Base-by-base conservation (phyloP, 1,140 invertebrate genomes). In the Mya arenaria region DNA sequence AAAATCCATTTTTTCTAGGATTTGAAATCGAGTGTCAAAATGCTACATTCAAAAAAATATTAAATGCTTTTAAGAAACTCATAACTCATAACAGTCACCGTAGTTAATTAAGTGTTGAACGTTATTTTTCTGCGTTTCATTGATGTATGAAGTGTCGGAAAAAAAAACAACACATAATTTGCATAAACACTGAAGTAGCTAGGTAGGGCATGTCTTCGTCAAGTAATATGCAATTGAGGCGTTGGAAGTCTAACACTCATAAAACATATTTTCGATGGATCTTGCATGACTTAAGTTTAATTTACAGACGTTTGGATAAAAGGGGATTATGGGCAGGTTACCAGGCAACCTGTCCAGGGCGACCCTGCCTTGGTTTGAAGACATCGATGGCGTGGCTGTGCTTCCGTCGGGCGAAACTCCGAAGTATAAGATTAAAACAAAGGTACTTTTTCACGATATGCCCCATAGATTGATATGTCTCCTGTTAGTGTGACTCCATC, bases 231-330 rank as follows among this genome's bases (percentile, higher is more conserved):
- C 23, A 58, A 28, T 41, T 74, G 32, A 55, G 52, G 0, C 23
- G 71, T 6, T 73, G 71, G 71, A 10, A 13, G 1, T 73, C 71
- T 28, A 25, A 73, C 19, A 19, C 48, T n/a, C 60, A 37, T 25
- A 56, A 58, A 28, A 30, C 41, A 4, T 73, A 73, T 41, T 25
- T 73, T 30, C 10, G 60, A 4, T 56, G 28, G 19, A 6, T 6
- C n/a, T 28, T 23, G 55, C n/a, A 56, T 13, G 10, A 13, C n/a
- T 13, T 48, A 48, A n/a, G 10, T n/a, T 48, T n/a, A 48, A 48
- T 13, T 13, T 48, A 48, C 32, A 73, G 71, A 73, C 39, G 44
- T 73, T 23, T 73, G 71, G 71, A 28, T 58, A n/a, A 0, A 58
- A 13, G 71, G 71, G 1, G 71, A 73, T 58, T 73, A 48, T 3